These are phyloP conservation scores for Danaus chrysippus DNA, from an alignment of 2,888 invertebrate species.

Conservation along the genomic window DNA sequence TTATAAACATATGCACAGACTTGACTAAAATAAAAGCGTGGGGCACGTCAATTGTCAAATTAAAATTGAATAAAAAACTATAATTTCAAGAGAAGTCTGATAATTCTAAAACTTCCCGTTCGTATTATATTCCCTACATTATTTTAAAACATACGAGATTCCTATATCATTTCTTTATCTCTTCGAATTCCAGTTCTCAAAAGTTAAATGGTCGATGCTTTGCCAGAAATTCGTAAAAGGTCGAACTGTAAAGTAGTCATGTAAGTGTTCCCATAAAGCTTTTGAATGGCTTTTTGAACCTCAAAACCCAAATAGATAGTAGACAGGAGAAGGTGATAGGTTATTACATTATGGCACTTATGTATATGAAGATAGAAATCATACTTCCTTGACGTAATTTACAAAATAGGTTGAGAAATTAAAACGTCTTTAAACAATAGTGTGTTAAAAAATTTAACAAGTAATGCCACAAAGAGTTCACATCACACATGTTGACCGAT, in stretches of 20 bases:
- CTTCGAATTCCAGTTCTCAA: slow-evolving; percentile 2
- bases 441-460: too few relatives aligned
- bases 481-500: not conserved
- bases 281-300: slow-evolving; percentile 4
- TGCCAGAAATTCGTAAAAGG: slow-evolving; percentile 5
- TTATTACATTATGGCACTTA: not conserved
- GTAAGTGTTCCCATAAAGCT: slow-evolving; percentile 6
- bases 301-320: not conserved
- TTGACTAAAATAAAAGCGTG: too few relatives aligned
- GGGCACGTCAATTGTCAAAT: too few relatives aligned
- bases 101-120: too few relatives aligned
- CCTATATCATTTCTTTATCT: not conserved
- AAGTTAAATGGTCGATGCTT: slow-evolving; percentile 1
- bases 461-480: too few relatives aligned
- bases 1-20: too few relatives aligned
- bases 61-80: too few relatives aligned
- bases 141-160: slow-evolving; percentile 1
- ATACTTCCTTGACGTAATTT: not conserved
- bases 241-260: not conserved
- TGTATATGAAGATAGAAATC: not conserved
- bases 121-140: not conserved
- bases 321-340: too few relatives aligned
- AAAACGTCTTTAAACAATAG: too few relatives aligned
- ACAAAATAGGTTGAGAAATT: too few relatives aligned
- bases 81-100: too few relatives aligned